Evolutionary conservation across 2,888 invertebrate genomes (phyloP).

Genomic region (Siphonodentalium dalli): DNA sequence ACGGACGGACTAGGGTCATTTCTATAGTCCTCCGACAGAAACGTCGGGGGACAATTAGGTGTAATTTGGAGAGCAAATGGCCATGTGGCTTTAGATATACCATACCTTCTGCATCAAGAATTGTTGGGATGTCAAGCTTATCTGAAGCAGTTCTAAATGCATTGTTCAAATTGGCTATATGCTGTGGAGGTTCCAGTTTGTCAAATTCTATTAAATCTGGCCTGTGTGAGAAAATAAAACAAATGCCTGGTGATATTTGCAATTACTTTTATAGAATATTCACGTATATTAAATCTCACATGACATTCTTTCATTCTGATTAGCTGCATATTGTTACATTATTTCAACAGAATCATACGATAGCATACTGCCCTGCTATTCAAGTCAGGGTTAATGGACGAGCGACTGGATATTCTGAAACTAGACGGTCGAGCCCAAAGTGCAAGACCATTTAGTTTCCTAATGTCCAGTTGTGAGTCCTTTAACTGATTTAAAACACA

Average conservation of each 20-base stretch:
- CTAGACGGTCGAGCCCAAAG: too few relatives aligned
- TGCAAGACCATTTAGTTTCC: too few relatives aligned
- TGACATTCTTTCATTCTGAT: neutral
- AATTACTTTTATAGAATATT: neutral
- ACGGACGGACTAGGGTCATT: too few relatives aligned
- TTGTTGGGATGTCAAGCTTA: constrained; percentile 89
- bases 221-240: constrained; percentile 64
- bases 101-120: constrained; percentile 67
- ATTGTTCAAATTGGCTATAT: constrained; percentile 95
- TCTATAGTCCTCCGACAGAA: too few relatives aligned
- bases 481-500: too few relatives aligned
- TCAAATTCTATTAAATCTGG: constrained; percentile 93
- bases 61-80: neutral
- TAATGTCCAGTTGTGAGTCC: too few relatives aligned
- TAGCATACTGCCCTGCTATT: too few relatives aligned
- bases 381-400: too few relatives aligned
- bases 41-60: too few relatives aligned
- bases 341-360: neutral
- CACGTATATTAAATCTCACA: neutral
- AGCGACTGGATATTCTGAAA: too few relatives aligned
- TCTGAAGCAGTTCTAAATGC: constrained; percentile 95
- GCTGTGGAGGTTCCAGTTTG: constrained; percentile 78
- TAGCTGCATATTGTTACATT: too few relatives aligned
- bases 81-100: too few relatives aligned
- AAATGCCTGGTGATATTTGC: neutral